Conservation (phyloP, 1,140 invertebrate genomes). For the Dendroctonus ponderosae region DNA sequence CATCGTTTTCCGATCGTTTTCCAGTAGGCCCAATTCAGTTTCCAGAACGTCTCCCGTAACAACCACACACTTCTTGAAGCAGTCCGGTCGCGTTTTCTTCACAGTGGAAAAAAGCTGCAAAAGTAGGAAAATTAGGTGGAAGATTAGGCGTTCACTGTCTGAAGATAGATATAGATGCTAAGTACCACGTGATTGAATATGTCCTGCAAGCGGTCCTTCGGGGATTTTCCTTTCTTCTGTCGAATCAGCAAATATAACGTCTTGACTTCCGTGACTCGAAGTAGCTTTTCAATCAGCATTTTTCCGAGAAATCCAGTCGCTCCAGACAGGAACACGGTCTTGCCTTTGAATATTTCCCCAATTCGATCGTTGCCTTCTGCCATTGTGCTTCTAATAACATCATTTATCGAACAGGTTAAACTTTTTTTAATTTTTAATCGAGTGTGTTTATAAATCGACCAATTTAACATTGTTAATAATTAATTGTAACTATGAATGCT, state of each 20-base stretch:
- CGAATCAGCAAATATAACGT: conserved; percentile 77
- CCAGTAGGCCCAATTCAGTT: conserved; percentile 71
- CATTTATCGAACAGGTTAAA: neutral
- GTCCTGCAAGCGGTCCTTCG: conserved; percentile 67
- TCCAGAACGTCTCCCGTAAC: conserved; percentile 77
- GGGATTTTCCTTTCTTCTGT: conserved; percentile 74
- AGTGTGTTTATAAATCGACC: no score
- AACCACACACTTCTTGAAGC: conserved; percentile 61
- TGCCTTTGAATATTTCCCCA: conserved; percentile 46
- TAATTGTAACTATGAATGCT: no score
- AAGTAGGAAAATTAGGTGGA: no score
- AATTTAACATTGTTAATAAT: no score
- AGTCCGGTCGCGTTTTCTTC: conserved; percentile 21
- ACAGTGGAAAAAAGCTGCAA: conserved; percentile 36
- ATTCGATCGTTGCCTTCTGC: conserved; percentile 27
- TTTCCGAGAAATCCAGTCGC: conserved; percentile 69
- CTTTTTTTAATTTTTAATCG: no score
- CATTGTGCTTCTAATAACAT: conserved; percentile 9
- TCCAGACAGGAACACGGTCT: conserved; percentile 59
- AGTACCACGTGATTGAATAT: conserved; percentile 65
- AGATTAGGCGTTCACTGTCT: no score
- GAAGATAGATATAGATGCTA: no score
- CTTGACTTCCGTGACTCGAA: conserved; percentile 63
- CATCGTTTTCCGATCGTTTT: conserved; percentile 67
- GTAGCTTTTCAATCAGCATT: conserved; percentile 81